Conservation (phyloP, 2,113 vertebrate species). For the Podilymbus podiceps region DNA sequence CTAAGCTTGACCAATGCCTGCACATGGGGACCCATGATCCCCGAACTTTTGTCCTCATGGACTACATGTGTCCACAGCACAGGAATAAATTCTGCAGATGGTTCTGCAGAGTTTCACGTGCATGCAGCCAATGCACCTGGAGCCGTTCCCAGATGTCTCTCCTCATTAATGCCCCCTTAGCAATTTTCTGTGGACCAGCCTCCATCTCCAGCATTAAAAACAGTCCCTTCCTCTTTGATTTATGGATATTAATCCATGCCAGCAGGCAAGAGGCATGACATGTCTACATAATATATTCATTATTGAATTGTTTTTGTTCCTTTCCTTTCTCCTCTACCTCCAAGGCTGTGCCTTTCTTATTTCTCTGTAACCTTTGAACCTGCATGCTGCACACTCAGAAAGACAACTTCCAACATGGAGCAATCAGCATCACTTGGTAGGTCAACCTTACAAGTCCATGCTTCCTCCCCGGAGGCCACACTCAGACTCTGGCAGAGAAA, state of each 20-base stretch:
- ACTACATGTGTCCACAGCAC: not conserved
- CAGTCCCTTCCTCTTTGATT: constrained; percentile 60
- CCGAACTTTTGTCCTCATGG: not conserved
- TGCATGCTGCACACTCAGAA: not conserved
- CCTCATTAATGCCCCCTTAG: constrained; percentile 58
- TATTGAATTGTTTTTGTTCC: constrained; percentile 40
- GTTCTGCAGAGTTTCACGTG: constrained; percentile 3
- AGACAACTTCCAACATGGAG: not conserved
- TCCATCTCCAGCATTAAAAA: constrained; percentile 63
- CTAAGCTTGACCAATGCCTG: not conserved
- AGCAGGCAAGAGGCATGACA: constrained; percentile 49
- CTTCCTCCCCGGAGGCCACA: not conserved
- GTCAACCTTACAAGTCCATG: not conserved
- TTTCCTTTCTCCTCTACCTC: not conserved
- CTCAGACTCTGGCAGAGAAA: not conserved
- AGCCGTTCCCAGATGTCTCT: constrained; percentile 41
- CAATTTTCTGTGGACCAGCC: constrained; percentile 49
- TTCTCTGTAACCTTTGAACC: not conserved
- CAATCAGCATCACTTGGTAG: not conserved
- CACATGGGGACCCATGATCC: not conserved
- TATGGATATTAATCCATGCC: constrained; percentile 59
- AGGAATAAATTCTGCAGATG: constrained; percentile 16
- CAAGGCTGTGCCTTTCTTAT: not conserved
- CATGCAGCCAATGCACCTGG: constrained; percentile 25
- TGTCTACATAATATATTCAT: constrained; percentile 53